Evolutionary conservation across 2,113 vertebrate genomes (phyloP), one percentile per base, ranked within the genome.

Genomic region (Oryzias javanicus): DNA sequence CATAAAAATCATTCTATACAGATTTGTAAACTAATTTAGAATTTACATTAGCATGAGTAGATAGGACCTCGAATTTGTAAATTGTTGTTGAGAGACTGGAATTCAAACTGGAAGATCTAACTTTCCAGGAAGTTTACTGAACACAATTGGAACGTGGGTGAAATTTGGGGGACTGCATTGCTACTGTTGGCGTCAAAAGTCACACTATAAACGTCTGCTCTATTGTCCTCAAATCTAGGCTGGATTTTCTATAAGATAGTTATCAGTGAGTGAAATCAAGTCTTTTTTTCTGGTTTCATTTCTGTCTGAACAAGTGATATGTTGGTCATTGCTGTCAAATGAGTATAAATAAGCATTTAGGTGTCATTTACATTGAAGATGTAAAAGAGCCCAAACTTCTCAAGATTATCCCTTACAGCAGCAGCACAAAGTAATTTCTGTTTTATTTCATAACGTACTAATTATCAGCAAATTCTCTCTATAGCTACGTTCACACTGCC

Each of bases 71-170:
- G 22, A 2, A 16, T 35, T 10, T 41, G 47, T 19, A 27, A 4
- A 46, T 15, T n/a, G 17, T 29, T 18, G 14, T 10, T 35, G 19
- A 51, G 40, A 5, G 19, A 16, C 22, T 48, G 44, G 51, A 42
- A 79, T 62, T 60, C 57, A 41, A 47, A 49, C 72, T 61, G 53
- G n/a, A n/a, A n/a, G 66, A 72, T 48, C 13, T 22, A 35, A 49
- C 48, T 59, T 76, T 77, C 41, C 64, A 73, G 78, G 74, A n/a
- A n/a, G n/a, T n/a, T n/a, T n/a, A n/a, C n/a, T 2, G 4, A 61
- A 20, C 15, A 86, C 76, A 85, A 78, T 77, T 42, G 67, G 10
- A 24, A 24, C 48, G 60, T n/a, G 2, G 54, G n/a, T 48, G 20
- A 47, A 27, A 61, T 42, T 46, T 42, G 24, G 29, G 42, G 46